phyloP scores from a whole-genome alignment of 2,888 invertebrate species.

The Dryobotodes eremita region DNA sequence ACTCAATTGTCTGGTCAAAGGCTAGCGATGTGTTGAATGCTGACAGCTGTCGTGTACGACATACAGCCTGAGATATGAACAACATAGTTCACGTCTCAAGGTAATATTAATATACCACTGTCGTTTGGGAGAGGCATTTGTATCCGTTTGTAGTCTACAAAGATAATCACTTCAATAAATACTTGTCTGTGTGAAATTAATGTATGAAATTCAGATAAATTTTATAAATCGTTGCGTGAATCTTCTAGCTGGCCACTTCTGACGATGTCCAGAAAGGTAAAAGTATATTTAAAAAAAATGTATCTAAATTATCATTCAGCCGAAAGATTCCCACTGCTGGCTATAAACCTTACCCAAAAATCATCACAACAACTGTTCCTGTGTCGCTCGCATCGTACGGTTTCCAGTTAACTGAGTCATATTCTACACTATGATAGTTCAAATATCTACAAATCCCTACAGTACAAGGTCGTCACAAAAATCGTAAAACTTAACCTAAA shows the following conservation, averaged over 20 bases:
- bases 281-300: neutral
- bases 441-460: neutral
- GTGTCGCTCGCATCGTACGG: neutral
- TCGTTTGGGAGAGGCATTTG: no score
- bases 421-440: neutral
- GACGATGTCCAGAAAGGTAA: neutral
- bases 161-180: neutral
- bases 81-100: conserved; percentile 9
- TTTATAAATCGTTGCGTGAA: neutral
- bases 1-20: conserved; percentile 40
- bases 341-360: neutral
- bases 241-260: neutral
- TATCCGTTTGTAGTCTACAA: neutral
- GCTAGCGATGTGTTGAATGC: conserved; percentile 28
- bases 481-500: conserved; percentile 16
- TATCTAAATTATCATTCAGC: neutral
- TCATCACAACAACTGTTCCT: no score
- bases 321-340: neutral
- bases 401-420: neutral
- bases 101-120: conserved; percentile 10
- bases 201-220: neutral
- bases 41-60: conserved; percentile 46
- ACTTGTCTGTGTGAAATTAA: neutral
- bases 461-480: neutral
- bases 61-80: conserved; percentile 26